Percentiles rank a stretch among this genome's conserved stretches.
These are phyloP conservation scores for Rhagonycha fulva DNA, from an alignment of 2,888 invertebrate species.

Conservation along the genomic window DNA sequence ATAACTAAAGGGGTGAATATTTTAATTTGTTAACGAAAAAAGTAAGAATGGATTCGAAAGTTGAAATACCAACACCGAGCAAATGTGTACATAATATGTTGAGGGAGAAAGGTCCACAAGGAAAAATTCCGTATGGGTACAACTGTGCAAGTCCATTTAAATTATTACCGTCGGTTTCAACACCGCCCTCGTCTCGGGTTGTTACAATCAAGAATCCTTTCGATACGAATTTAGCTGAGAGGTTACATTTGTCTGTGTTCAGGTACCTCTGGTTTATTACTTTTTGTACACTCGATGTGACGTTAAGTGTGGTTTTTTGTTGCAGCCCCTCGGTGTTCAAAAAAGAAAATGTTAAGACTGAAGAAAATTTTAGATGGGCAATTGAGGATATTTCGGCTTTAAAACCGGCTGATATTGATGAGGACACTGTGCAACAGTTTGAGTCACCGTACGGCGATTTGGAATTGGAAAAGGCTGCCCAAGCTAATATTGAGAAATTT, in stretches of 20 bases:
- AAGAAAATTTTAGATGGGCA: conserved; percentile 67
- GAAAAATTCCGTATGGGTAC: conserved; percentile 25
- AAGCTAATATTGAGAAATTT: conserved; percentile 67
- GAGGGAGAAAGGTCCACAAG: conserved; percentile 24
- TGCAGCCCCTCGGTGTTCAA: conserved; percentile 53
- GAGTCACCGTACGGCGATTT: conserved; percentile 67
- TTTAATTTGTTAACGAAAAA: not conserved
- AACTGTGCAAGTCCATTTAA: conserved; percentile 50
- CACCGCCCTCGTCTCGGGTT: conserved; percentile 61
- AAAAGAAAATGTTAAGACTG: conserved; percentile 51
- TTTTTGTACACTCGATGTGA: not conserved
- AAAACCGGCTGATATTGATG: conserved; percentile 71
- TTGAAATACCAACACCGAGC: not conserved
- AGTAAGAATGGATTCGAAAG: not conserved
- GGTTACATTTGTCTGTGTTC: conserved; percentile 70
- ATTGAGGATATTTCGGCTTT: conserved; percentile 72
- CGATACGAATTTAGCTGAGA: conserved; percentile 66
- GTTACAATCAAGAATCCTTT: conserved; percentile 70
- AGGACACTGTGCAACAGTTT: conserved; percentile 64
- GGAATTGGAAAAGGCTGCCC: conserved; percentile 65
- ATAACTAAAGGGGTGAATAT: not conserved
- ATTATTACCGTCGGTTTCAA: conserved; percentile 54
- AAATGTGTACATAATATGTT: conserved; percentile 17
- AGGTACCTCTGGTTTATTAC: conserved; percentile 59
- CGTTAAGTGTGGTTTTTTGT: not conserved